These are phyloP conservation scores for Collichthys lucidus DNA, from an alignment of 2,113 vertebrate genomes.

Conservation along the genomic window DNA sequence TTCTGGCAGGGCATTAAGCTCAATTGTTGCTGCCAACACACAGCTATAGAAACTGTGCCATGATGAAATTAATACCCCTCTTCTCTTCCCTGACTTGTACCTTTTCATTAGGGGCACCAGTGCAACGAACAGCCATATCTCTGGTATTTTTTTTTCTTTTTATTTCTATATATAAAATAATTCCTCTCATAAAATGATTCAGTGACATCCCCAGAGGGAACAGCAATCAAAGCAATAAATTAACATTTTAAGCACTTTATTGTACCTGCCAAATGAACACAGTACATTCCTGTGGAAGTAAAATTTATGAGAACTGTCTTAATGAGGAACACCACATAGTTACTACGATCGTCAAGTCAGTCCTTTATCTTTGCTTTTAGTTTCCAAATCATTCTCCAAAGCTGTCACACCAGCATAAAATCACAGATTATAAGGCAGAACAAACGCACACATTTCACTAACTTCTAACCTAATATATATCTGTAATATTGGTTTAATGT, in stretches of 20 bases:
- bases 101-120: slow-evolving; percentile 7
- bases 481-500: neutral
- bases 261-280: slow-evolving; percentile 44
- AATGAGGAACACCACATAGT: neutral
- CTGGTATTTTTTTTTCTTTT: neutral
- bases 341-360: neutral
- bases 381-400: neutral
- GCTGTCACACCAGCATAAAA: neutral
- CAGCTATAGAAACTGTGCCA: slow-evolving; percentile 31
- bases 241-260: slow-evolving; percentile 6
- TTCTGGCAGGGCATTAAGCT: slow-evolving; percentile 40
- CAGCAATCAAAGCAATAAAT: slow-evolving; percentile 37
- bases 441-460: neutral
- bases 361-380: neutral
- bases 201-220: slow-evolving; percentile 1
- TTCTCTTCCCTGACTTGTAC: neutral
- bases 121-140: slow-evolving; percentile 9
- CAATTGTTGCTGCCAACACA: slow-evolving; percentile 48
- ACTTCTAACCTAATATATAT: slow-evolving; percentile 6
- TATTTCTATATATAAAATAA: neutral
- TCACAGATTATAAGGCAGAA: neutral
- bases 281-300: slow-evolving; percentile 31
- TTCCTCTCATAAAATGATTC: slow-evolving; percentile 12
- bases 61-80: slow-evolving; percentile 35
- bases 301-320: slow-evolving; percentile 10